phyloP scores from a whole-genome alignment of 2,888 invertebrate genomes.

The Drosophila testacea region DNA sequence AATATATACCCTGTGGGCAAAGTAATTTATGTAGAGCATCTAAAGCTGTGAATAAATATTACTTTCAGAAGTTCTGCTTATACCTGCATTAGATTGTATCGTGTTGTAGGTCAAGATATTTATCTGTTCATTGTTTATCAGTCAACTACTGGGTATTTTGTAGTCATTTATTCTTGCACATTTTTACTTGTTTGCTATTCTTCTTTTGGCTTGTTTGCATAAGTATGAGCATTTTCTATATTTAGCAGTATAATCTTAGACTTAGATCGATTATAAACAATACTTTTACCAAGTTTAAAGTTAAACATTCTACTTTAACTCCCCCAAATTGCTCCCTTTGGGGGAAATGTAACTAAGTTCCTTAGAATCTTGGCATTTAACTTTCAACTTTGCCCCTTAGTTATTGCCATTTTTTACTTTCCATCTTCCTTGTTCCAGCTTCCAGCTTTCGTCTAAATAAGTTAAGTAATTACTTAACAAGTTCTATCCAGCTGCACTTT shows the following conservation, averaged over 20 bases:
- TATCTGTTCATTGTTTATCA: too few species aligned
- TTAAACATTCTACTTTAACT: background rate
- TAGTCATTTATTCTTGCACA: background rate
- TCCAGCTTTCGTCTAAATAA: background rate
- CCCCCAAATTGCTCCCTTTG: too few species aligned
- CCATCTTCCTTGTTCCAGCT: background rate
- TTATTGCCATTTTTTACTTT: background rate
- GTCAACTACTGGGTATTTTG: constrained; percentile 7
- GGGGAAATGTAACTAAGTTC: too few species aligned
- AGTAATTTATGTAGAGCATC: too few species aligned
- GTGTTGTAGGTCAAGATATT: too few species aligned
- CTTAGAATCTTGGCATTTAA: too few species aligned
- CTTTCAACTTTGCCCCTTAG: background rate
- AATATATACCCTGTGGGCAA: too few species aligned
- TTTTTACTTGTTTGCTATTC: background rate
- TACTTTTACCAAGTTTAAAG: background rate
- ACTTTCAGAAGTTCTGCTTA: too few species aligned
- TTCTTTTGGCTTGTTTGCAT: constrained; percentile 13
- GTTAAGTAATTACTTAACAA: constrained; percentile 6
- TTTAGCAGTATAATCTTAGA: constrained; percentile 11
- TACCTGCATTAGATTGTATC: too few species aligned
- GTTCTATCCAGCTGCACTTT: background rate
- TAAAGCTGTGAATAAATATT: too few species aligned
- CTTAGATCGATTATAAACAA: constrained; percentile 12
- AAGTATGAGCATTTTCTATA: constrained; percentile 20